Base-by-base conservation (phyloP, 1,140 invertebrate genomes). In the Drosophila teissieri region DNA sequence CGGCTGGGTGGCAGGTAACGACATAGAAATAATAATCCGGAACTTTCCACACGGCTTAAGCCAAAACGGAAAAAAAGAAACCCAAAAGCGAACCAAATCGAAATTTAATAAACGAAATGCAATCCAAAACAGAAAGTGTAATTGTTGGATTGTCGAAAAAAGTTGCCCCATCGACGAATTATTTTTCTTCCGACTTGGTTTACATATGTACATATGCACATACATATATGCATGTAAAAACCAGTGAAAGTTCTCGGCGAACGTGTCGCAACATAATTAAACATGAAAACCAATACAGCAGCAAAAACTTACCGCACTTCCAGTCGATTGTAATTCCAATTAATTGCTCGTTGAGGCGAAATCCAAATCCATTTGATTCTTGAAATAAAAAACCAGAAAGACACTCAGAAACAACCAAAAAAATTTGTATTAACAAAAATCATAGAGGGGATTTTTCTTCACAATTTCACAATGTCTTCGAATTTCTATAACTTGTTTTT, bases 231-330 rank as follows among this genome's bases (percentile, higher is more conserved):
- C 12, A 27, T 44, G 15, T n/a, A 14, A 46, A 17, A 45, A 36
- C 17, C 63, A 67, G 60, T 67, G 63, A 67, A 67, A 67, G 63
- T 63, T 63, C 61, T 63, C 54, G 14, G 27, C 63, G 45, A 67
- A 51, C 63, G 58, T 67, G 63, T 64, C 58, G 58, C 63, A 67
- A 64, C 58, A 64, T 51, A 40, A 63, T 31, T 34, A 40, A 40
- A 63, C 60, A 63, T 15, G 58, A 39, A 63, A 63, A 39, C 7
- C 7, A 8, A 1, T 31, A 8, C 37, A 39, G 0, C 37, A 39
- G 4, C 40, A 19, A 36, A 15, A 45, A 46, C 67, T 67, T 51
- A 70, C 67, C 67, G 55, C 42, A 55, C 49, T 27, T 54, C 51
- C 40, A 39, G 24, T 27, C 46, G n/a, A 69, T 40, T 5, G 31